These are phyloP conservation scores for Amiota minor DNA, from an alignment of 2,888 invertebrate genomes.

Conservation along the genomic window DNA sequence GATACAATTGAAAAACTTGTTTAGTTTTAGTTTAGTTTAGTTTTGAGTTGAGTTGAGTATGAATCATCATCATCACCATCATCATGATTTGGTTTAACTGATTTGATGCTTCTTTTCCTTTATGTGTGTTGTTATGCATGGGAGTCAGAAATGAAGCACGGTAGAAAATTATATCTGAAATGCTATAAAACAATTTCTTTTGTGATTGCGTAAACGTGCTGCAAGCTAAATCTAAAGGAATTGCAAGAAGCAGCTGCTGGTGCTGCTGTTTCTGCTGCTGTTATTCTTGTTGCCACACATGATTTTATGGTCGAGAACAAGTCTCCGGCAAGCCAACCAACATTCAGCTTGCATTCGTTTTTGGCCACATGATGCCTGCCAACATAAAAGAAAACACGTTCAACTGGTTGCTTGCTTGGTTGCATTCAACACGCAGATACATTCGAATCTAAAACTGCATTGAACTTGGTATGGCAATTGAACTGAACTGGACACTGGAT, in stretches of 20 bases:
- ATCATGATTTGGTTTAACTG: too few species aligned
- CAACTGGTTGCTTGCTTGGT: constrained; percentile 53
- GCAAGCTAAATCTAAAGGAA: background rate
- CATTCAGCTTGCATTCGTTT: background rate
- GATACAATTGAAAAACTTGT: too few species aligned
- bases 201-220: too few species aligned
- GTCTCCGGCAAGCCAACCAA: background rate
- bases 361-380: constrained; percentile 45
- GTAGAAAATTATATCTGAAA: too few species aligned
- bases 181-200: too few species aligned
- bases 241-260: constrained; percentile 1
- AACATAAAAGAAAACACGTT: constrained; percentile 54
- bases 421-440: constrained; percentile 44
- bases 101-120: too few species aligned
- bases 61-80: too few species aligned
- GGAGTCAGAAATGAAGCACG: too few species aligned
- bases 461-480: constrained; percentile 6
- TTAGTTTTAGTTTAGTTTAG: too few species aligned
- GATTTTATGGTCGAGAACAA: constrained; percentile 21
- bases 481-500: too few species aligned
- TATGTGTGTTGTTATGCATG: too few species aligned
- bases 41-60: too few species aligned
- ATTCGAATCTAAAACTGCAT: background rate
- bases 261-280: background rate
- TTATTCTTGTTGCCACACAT: constrained; percentile 4